Evolutionary conservation across 2,888 invertebrate species (phyloP).

Genomic region (Pandemis heparana): DNA sequence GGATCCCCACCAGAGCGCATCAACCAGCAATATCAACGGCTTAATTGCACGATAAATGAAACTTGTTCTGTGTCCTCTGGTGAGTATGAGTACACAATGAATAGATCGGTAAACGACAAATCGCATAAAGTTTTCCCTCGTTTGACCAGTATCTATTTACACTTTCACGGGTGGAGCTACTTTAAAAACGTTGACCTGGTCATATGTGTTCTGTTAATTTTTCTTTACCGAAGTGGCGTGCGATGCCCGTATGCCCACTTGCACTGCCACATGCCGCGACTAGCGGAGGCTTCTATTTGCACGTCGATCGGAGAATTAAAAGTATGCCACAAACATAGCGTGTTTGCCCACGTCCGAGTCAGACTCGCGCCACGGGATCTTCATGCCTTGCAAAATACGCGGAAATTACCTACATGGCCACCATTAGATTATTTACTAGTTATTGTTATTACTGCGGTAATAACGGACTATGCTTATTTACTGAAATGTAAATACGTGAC

Average conservation of each 20-base stretch:
- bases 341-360: constrained; percentile 63
- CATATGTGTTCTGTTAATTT: constrained; percentile 73
- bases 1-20: constrained; percentile 7
- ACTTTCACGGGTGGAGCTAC: constrained; percentile 81
- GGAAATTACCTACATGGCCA: constrained; percentile 51
- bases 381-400: constrained; percentile 58
- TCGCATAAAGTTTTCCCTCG: constrained; percentile 68
- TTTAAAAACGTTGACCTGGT: constrained; percentile 81
- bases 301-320: constrained; percentile 64
- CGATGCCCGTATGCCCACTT: constrained; percentile 44
- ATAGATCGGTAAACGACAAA: constrained; percentile 51
- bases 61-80: constrained; percentile 25
- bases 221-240: constrained; percentile 57
- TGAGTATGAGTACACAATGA: constrained; percentile 55
- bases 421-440: constrained; percentile 30
- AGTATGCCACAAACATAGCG: constrained; percentile 70
- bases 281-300: constrained; percentile 62
- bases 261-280: constrained; percentile 40
- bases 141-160: constrained; percentile 77
- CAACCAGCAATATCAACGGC: constrained; percentile 5
- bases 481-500: constrained; percentile 15
- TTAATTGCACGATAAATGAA: constrained; percentile 24
- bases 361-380: constrained; percentile 54
- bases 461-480: constrained; percentile 14
- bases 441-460: constrained; percentile 27